These are phyloP conservation scores for Pelobates cultripes DNA, from an alignment of 2,797 vertebrate species.

Conservation along the genomic window DNA sequence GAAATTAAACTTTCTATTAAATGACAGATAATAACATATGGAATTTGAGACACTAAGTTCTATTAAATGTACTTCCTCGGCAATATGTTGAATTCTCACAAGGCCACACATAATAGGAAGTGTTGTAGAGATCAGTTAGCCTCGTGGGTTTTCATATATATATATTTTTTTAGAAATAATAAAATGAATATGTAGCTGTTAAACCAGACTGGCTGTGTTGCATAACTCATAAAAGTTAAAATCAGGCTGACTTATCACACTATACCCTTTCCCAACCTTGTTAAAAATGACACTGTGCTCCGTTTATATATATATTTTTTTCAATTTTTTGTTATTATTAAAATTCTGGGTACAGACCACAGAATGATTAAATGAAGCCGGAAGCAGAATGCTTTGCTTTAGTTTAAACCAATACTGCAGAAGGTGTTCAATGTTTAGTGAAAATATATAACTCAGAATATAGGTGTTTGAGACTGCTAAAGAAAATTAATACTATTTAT, in stretches of 20 bases:
- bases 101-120: conserved; percentile 54
- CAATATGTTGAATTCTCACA: conserved; percentile 53
- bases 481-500: not conserved
- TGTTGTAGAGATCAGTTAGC: conserved; percentile 50
- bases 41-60: conserved; percentile 56
- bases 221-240: conserved; percentile 52
- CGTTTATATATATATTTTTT: conserved; percentile 33
- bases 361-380: conserved; percentile 50
- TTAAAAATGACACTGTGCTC: not conserved
- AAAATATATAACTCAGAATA: conserved; percentile 19
- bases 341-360: conserved; percentile 24
- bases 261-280: conserved; percentile 24
- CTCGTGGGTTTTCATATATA: conserved; percentile 49
- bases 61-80: conserved; percentile 56
- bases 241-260: conserved; percentile 43
- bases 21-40: conserved; percentile 55
- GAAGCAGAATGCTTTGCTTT: conserved; percentile 40
- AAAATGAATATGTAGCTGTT: conserved; percentile 63
- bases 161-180: conserved; percentile 52
- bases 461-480: not conserved
- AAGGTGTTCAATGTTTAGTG: conserved; percentile 34
- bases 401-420: conserved; percentile 37
- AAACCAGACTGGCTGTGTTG: conserved; percentile 56
- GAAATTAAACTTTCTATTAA: conserved; percentile 54
- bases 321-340: conserved; percentile 37